Conservation (phyloP, 2,888 invertebrate genomes). For the Neocrepidodera transversa region DNA sequence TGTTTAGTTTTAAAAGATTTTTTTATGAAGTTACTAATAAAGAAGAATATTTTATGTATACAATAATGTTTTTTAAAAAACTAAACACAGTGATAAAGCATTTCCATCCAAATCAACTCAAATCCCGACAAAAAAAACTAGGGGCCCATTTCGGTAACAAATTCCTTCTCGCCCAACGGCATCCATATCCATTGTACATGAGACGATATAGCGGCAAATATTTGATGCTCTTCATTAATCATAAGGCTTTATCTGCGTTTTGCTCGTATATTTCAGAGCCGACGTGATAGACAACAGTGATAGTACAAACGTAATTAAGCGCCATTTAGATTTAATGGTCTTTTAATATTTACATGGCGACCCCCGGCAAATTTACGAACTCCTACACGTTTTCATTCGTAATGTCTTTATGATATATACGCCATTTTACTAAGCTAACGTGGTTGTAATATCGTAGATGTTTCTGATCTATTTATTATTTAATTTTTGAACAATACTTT, state of each 20-base stretch:
- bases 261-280: slow-evolving; percentile 43
- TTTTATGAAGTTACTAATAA: too few species aligned
- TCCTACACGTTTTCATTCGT: background rate
- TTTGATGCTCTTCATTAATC: slow-evolving; percentile 44
- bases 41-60: too few species aligned
- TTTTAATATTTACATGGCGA: slow-evolving; percentile 45
- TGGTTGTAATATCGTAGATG: too few species aligned
- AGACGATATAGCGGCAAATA: slow-evolving; percentile 30
- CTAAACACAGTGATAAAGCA: background rate
- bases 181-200: background rate
- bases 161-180: slow-evolving; percentile 3
- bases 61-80: background rate
- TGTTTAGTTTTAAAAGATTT: too few species aligned
- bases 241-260: slow-evolving; percentile 44
- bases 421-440: background rate
- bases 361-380: slow-evolving; percentile 16
- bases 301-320: slow-evolving; percentile 47
- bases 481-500: too few species aligned
- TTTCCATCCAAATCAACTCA: background rate
- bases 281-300: slow-evolving; percentile 44
- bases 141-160: background rate
- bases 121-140: background rate
- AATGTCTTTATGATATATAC: background rate
- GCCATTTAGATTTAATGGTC: slow-evolving; percentile 48
- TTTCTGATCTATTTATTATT: too few species aligned